A percentile compares a stretch with the other conserved stretches of the same genome.
phyloP scores from a whole-genome alignment of 2,113 vertebrate species.

The Corythoichthys haematopterus region DNA sequence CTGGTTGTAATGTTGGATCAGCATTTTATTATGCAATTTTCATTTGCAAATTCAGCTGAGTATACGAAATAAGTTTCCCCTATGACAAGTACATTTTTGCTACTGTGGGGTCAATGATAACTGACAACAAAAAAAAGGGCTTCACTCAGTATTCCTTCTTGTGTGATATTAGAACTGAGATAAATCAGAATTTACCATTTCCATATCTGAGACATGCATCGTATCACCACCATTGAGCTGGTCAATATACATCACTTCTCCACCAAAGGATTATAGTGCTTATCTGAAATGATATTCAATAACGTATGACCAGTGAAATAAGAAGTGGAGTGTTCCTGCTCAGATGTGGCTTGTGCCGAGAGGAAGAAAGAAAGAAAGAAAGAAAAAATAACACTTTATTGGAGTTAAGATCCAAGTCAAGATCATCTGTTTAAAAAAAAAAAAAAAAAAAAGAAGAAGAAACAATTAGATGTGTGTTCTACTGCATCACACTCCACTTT shows the following conservation, averaged over 20 bases:
- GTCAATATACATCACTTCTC: constrained; percentile 79
- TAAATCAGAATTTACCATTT: constrained; percentile 62
- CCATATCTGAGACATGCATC: constrained; percentile 43
- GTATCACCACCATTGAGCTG: constrained; percentile 65
- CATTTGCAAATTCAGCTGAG: background rate
- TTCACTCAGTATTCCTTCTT: constrained; percentile 33
- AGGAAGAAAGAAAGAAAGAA: constrained; percentile 22
- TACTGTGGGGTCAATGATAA: constrained; percentile 30
- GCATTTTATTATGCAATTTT: background rate
- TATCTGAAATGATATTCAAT: constrained; percentile 85
- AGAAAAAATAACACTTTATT: constrained; percentile 70
- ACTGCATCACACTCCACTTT: constrained; percentile 55
- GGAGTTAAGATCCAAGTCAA: constrained; percentile 78
- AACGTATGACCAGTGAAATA: constrained; percentile 75
- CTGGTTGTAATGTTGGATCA: constrained; percentile 1
- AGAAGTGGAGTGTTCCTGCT: constrained; percentile 69
- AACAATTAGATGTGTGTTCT: constrained; percentile 69
- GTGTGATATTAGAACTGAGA: constrained; percentile 49
- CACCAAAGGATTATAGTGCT: constrained; percentile 75
- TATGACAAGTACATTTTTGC: constrained; percentile 14
- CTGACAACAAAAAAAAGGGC: constrained; percentile 30
- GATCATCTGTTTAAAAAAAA: constrained; percentile 55
- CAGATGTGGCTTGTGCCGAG: constrained; percentile 64
- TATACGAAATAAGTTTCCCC: background rate
- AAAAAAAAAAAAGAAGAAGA: constrained; percentile 48